A percentile compares a stretch with the other conserved stretches of the same genome.
Evolutionary conservation across 2,113 vertebrate genomes (phyloP).

Genomic region (Rostratula benghalensis): DNA sequence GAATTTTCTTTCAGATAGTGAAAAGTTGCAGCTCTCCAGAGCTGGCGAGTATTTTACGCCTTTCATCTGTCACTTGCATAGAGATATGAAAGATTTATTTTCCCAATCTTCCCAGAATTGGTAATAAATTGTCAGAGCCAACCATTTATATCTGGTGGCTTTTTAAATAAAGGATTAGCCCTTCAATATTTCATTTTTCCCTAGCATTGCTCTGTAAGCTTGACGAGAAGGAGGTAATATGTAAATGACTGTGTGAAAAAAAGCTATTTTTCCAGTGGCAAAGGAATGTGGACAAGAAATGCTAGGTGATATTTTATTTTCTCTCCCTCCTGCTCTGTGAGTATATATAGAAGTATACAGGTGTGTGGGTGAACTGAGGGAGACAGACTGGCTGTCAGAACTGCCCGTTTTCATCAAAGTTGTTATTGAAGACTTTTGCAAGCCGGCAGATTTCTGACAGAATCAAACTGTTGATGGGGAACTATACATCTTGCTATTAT

Average conservation of each 20-base stretch:
- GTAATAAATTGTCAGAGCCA: conserved; percentile 17
- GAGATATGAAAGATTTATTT: conserved; percentile 44
- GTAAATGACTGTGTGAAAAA: not conserved
- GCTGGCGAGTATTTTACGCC: not conserved
- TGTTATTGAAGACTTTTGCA: not conserved
- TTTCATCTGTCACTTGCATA: conserved; percentile 34
- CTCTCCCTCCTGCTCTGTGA: not conserved
- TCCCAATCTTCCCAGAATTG: not conserved
- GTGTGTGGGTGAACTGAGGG: not conserved
- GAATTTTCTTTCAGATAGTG: not conserved
- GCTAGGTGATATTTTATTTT: not conserved
- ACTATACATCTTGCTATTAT: not conserved
- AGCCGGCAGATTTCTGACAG: not conserved
- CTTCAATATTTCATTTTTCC: conserved; percentile 31
- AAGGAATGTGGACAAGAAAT: not conserved
- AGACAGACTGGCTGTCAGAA: conserved; percentile 14
- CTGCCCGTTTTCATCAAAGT: not conserved
- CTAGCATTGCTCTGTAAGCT: not conserved
- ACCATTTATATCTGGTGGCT: not conserved
- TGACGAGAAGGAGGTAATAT: not conserved
- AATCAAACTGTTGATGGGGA: not conserved
- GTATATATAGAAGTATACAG: not conserved
- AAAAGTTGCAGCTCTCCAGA: not conserved
- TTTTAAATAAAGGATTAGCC: conserved; percentile 50
- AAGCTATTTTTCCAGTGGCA: not conserved